These are phyloP conservation scores for Stercorarius parasiticus DNA, from an alignment of 2,113 vertebrate species.

Conservation along the genomic window DNA sequence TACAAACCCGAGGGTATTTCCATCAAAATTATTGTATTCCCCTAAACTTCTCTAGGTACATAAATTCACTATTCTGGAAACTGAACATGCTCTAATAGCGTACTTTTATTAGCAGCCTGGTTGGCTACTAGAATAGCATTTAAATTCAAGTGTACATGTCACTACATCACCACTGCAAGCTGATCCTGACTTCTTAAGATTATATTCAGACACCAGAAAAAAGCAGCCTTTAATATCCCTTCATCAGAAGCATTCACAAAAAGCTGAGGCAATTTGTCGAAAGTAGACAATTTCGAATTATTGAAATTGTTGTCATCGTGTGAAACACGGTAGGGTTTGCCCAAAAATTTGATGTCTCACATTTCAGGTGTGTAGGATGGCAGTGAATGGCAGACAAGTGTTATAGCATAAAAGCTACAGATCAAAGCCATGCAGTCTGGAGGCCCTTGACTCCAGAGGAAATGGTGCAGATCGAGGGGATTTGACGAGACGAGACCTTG, in stretches of 20 bases:
- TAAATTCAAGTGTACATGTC: not conserved
- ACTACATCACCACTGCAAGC: not conserved
- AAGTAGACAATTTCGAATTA: not conserved
- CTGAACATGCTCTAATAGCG: not conserved
- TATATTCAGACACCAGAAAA: not conserved
- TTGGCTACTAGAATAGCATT: not conserved
- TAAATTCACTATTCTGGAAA: not conserved
- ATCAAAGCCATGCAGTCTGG: not conserved
- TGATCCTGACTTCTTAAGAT: not conserved
- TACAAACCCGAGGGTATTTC: not conserved
- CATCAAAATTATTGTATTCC: not conserved
- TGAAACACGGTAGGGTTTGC: not conserved
- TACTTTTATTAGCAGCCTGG: not conserved
- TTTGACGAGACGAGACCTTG: not conserved
- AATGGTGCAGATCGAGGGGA: not conserved
- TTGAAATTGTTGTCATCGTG: not conserved
- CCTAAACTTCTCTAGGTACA: not conserved
- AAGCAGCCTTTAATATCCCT: not conserved
- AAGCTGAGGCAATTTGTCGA: conserved; percentile 1
- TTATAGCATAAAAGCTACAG: not conserved
- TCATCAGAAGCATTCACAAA: not conserved
- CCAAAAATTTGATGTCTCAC: not conserved
- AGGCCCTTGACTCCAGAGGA: not conserved
- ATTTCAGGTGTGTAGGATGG: not conserved
- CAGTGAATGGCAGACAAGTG: not conserved